Conservation (phyloP, 2,888 invertebrate species). For the Antheraea assamensis region DNA sequence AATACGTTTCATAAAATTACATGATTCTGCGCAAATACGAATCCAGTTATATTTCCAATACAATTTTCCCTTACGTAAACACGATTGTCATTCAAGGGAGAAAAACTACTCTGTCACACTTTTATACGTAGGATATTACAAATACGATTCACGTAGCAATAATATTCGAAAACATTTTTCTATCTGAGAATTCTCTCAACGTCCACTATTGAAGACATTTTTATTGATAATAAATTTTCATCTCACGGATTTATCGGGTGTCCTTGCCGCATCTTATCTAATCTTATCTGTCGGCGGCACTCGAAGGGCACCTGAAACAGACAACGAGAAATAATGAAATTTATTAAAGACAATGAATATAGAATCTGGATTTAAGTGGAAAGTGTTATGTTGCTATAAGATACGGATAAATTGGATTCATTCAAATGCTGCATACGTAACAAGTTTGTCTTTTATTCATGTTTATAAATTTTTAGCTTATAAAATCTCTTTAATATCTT, state of each 20-base stretch:
- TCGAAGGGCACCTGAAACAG: conserved; percentile 29
- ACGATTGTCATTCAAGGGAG: neutral
- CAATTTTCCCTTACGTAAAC: conserved; percentile 10
- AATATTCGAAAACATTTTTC: neutral
- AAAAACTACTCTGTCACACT: neutral
- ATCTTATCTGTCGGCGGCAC: conserved; percentile 25
- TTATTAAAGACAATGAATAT: conserved; percentile 4
- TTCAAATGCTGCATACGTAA: neutral
- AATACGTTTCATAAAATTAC: neutral
- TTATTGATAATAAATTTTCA: conserved; percentile 12
- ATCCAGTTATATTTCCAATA: conserved; percentile 3
- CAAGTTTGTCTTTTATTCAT: neutral
- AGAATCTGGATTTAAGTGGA: neutral
- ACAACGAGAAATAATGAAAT: conserved; percentile 26
- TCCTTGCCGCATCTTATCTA: conserved; percentile 32
- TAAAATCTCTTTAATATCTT: too few species aligned
- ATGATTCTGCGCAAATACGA: neutral
- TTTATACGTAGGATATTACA: conserved; percentile 3
- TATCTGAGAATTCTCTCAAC: neutral
- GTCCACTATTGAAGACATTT: conserved; percentile 11
- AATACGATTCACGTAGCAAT: conserved; percentile 4
- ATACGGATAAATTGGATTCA: neutral
- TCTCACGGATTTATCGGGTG: conserved; percentile 18
- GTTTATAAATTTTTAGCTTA: neutral
- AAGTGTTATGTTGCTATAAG: neutral